phyloP scores from a whole-genome alignment of 2,888 invertebrate species.

The Ectobius pallidus region DNA sequence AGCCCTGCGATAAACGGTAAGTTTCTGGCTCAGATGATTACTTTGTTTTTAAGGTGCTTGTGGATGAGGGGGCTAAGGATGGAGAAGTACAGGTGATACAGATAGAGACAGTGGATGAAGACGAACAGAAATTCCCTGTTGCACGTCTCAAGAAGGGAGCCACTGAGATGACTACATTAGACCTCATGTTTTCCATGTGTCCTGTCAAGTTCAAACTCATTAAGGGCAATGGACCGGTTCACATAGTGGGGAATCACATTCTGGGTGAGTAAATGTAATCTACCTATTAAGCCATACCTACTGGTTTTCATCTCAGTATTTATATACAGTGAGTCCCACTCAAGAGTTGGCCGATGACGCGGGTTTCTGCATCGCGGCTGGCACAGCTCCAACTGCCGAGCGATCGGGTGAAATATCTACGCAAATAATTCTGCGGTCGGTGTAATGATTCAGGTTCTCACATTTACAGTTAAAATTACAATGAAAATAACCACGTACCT shows the following conservation, averaged over 20 bases:
- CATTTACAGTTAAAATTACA: too few species aligned
- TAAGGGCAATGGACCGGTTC: neutral
- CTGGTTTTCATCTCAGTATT: too few species aligned
- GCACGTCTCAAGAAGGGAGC: neutral
- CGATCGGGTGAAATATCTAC: too few species aligned
- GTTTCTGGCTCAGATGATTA: neutral
- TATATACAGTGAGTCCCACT: too few species aligned
- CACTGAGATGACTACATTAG: neutral
- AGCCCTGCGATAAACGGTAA: neutral
- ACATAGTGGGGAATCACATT: neutral
- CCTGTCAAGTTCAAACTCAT: neutral
- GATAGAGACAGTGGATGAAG: neutral
- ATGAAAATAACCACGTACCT: too few species aligned
- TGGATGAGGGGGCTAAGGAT: neutral
- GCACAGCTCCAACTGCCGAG: too few species aligned
- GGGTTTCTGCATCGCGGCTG: too few species aligned
- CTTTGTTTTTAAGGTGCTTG: neutral
- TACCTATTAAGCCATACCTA: neutral
- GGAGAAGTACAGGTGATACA: neutral
- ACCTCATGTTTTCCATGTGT: neutral
- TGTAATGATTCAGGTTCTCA: too few species aligned
- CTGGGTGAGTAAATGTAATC: neutral
- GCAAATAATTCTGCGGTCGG: too few species aligned
- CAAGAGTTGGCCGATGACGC: too few species aligned
- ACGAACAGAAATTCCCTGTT: too few species aligned